Conservation (phyloP, 1,140 invertebrate species). For the Drosophila tropicalis region DNA sequence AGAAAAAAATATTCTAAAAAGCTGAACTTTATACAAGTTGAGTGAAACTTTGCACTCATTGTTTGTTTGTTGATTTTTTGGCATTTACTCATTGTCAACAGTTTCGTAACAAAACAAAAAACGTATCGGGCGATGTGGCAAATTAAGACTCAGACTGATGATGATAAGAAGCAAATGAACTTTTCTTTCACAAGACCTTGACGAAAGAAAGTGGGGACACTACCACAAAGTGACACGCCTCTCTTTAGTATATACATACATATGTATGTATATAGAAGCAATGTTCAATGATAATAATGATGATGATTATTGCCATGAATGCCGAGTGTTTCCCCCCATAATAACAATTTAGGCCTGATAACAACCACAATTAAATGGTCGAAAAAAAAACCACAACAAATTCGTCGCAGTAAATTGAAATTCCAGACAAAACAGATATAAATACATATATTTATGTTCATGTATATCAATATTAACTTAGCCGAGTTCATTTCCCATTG, state of each 20-base stretch:
- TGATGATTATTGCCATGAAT: slow-evolving; percentile 26
- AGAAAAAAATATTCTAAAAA: neutral
- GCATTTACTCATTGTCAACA: slow-evolving; percentile 51
- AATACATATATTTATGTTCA: neutral
- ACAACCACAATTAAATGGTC: slow-evolving; percentile 23
- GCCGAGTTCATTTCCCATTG: slow-evolving; percentile 52
- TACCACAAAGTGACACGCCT: slow-evolving; percentile 30
- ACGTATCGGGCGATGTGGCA: slow-evolving; percentile 25
- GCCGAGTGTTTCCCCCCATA: neutral
- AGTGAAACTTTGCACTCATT: slow-evolving; percentile 26
- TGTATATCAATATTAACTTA: slow-evolving; percentile 33
- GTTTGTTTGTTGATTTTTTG: slow-evolving; percentile 26
- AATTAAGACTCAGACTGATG: slow-evolving; percentile 21
- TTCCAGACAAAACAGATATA: slow-evolving; percentile 41
- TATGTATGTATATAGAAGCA: slow-evolving; percentile 9
- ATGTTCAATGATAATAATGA: slow-evolving; percentile 17
- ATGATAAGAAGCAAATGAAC: slow-evolving; percentile 52
- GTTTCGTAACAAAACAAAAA: slow-evolving; percentile 72
- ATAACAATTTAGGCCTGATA: slow-evolving; percentile 3
- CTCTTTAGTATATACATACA: slow-evolving; percentile 29
- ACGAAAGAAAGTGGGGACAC: slow-evolving; percentile 18
- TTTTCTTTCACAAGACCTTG: slow-evolving; percentile 39
- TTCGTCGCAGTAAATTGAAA: slow-evolving; percentile 41
- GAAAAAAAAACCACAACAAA: slow-evolving; percentile 17
- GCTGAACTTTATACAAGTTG: slow-evolving; percentile 19